Evolutionary conservation across 2,797 vertebrate species (phyloP), one percentile per base, ranked within the genome.

Genomic region (Pseudochaenichthys georgianus): DNA sequence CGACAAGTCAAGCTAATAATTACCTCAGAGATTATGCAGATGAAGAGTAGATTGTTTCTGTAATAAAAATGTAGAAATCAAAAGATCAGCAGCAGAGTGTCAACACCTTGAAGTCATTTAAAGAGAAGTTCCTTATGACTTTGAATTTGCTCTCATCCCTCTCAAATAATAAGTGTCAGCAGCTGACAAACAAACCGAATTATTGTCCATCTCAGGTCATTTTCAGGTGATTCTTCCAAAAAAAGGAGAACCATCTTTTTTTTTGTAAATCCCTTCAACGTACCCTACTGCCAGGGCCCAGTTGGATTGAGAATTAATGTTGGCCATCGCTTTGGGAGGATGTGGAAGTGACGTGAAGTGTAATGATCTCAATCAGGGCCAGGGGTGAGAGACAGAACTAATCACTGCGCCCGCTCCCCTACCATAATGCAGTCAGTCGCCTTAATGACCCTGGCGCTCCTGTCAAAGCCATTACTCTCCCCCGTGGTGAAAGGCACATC

Each of bases 401-500:
- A 95, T 96, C 94, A 95, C 85, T 82, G 92, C 88, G 90, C 70
- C 69, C 87, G 78, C 90, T 89, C 86, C 84, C 64, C 93, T 93
- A 94, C 90, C 93, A 95, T 95, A 95, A 95, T 95, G 95, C 94
- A 93, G 93, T 93, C 93, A 88, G 91, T 89, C 89, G 85, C 87
- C 91, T 91, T 96, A 96, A 95, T 94, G 95, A 95, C 94, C 94
- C 90, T n/a, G 82, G 82, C 80, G 60, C 93, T 90, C 93, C 89
- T 93, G 93, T 94, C 94, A 94, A 89, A 94, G 91, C 90, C 93
- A 96, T 95, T 96, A 95, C 80, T 95, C 94, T 95, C 88, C 81
- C 71, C 62, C 70, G 60, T 74, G 63, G 81, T 89, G 89, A 91
- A 93, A 88, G 91, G 91, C 90, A 90, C 90, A 91, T 95, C 94